Conservation (phyloP, 1,140 invertebrate genomes). For the Zaprionus tsacasi region DNA sequence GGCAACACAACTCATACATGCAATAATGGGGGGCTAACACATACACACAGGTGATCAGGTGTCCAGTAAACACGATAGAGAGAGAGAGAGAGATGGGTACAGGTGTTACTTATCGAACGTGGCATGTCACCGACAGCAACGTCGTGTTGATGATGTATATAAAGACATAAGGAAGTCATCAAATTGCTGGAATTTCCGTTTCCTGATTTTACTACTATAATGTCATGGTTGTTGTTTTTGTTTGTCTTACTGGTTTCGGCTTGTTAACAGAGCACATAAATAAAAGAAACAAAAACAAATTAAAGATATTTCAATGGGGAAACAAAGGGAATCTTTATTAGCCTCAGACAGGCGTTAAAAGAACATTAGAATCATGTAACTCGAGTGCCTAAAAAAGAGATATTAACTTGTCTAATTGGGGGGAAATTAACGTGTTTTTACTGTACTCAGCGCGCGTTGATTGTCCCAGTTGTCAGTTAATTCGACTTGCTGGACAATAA, state of each 20-base stretch:
- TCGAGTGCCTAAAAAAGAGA: neutral
- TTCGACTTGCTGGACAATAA: neutral
- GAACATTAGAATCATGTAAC: neutral
- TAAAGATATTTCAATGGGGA: neutral
- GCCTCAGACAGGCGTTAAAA: neutral
- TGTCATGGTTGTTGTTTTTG: conserved; percentile 7
- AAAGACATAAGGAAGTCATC: conserved; percentile 53
- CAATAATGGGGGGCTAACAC: conserved; percentile 22
- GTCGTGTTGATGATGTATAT: conserved; percentile 11
- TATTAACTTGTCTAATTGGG: conserved; percentile 6
- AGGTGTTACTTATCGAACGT: neutral
- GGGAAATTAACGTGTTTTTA: conserved; percentile 5
- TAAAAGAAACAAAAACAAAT: conserved; percentile 4
- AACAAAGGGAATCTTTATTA: neutral
- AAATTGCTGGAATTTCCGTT: conserved; percentile 69
- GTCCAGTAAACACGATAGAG: neutral
- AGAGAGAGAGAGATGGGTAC: neutral
- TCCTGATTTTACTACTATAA: conserved; percentile 38
- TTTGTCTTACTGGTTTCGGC: conserved; percentile 11
- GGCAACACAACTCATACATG: conserved; percentile 21
- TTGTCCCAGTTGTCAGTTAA: neutral
- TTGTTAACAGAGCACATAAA: neutral
- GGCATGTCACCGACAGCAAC: neutral
- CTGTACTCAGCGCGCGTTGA: neutral
- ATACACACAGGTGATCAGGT: conserved; percentile 15